Evolutionary conservation across 2,797 vertebrate species (phyloP), one percentile per base, ranked within the genome.

Genomic region (Oreortyx pictus): DNA sequence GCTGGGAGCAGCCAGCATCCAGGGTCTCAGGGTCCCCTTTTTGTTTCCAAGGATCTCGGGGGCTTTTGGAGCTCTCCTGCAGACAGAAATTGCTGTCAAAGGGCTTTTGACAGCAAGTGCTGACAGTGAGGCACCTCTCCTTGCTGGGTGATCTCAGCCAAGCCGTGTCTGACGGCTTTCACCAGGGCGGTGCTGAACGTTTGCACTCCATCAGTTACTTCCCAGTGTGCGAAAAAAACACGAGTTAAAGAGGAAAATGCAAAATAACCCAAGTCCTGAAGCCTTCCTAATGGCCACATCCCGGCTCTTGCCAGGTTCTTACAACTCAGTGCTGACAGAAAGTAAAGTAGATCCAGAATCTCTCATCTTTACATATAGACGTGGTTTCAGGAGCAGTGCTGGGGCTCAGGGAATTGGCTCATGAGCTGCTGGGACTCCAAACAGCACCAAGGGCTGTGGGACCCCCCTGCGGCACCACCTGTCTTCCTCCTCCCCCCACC

Each of bases 401-500:
- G 54, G 54, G 54, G 41, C 49, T 16, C 35, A 31, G 9, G 50
- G 56, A 59, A 13, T 3, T 33, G n/a, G n/a, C 56, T 59, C 29
- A 29, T 9, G 20, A 73, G 62, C 73, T 0, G 2, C 7, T 1
- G 35, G 76, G 87, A 41, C 44, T 83, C 82, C 67, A 2, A 46
- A 49, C 1, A 3, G 46, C 5, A 52, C 11, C 68, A 14, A 3
- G 11, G 6, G 0, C 62, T 16, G 0, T 44, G 68, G 44, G 68
- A 77, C 46, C 87, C 23, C 62, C 61, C 61, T 1, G 2, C 8
- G 46, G 60, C 80, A 76, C 85, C 74, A 35, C 82, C 54, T 62
- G 43, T 46, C 33, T 76, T 67, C 91, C 87, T 86, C 85, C 92
- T 83, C 70, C 89, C 94, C 91, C 91, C 90, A 91, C 86, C 83